Evolutionary conservation across 2,888 invertebrate genomes (phyloP).

Genomic region (Hoplodrina ambigua): DNA sequence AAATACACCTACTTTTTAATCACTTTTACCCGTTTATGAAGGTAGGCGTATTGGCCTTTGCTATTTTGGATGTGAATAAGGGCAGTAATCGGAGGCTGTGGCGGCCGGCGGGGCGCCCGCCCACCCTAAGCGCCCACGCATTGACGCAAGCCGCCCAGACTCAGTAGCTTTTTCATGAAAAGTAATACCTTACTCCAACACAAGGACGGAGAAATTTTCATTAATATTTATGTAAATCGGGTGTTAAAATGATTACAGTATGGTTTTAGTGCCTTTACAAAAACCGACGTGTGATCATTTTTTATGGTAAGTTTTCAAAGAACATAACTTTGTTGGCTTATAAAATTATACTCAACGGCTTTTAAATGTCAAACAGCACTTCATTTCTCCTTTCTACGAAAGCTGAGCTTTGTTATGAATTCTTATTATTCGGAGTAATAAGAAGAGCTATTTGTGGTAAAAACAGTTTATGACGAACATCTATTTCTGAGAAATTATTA

Average conservation of each 20-base stretch:
- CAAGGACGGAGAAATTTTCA: slow-evolving; percentile 15
- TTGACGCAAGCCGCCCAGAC: slow-evolving; percentile 63
- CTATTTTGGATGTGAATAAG: slow-evolving; percentile 7
- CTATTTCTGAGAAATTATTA: slow-evolving; percentile 6
- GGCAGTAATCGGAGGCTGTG: slow-evolving; percentile 13
- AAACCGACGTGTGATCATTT: background rate
- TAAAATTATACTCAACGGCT: background rate
- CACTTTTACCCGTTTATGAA: slow-evolving; percentile 3
- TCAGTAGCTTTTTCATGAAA: slow-evolving; percentile 53
- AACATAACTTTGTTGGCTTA: background rate
- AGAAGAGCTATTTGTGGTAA: slow-evolving; percentile 8
- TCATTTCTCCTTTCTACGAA: slow-evolving; percentile 4
- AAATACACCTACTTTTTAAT: background rate
- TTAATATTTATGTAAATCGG: slow-evolving; percentile 19
- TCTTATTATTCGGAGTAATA: slow-evolving; percentile 8
- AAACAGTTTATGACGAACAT: slow-evolving; percentile 15
- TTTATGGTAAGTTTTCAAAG: background rate
- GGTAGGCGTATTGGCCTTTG: slow-evolving; percentile 33
- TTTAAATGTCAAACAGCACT: slow-evolving; percentile 10
- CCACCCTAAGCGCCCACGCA: slow-evolving; percentile 71
- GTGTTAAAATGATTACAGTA: slow-evolving; percentile 19
- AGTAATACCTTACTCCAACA: slow-evolving; percentile 46
- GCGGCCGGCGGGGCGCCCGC: slow-evolving; percentile 47
- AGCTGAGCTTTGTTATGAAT: slow-evolving; percentile 11
- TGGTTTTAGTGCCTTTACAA: background rate